Evolutionary conservation across 2,888 invertebrate genomes (phyloP).

Genomic region (Icerya purchasi): DNA sequence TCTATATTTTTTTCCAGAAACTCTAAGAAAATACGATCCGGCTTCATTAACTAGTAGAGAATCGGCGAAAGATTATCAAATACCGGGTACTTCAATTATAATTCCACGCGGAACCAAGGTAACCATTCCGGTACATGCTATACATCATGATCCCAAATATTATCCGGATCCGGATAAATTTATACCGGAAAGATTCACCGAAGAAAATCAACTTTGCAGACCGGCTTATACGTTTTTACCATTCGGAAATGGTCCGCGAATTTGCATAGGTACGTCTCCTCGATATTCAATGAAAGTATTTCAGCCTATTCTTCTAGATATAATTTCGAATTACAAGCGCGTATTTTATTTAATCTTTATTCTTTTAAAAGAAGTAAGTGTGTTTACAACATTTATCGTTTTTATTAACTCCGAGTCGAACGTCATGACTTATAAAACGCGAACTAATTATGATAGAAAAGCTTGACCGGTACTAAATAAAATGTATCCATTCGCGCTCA

Average conservation of each 20-base stretch:
- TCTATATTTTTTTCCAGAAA: constrained; percentile 29
- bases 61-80: constrained; percentile 30
- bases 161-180: constrained; percentile 35
- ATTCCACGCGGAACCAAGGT: constrained; percentile 31
- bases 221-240: constrained; percentile 28
- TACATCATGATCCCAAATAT: constrained; percentile 35
- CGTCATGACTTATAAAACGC: no score
- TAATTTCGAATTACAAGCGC: no score
- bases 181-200: constrained; percentile 34
- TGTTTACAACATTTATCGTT: no score
- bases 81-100: constrained; percentile 30
- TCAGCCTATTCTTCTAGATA: no score
- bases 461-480: no score
- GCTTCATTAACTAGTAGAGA: constrained; percentile 30
- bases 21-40: constrained; percentile 35
- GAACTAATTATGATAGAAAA: no score
- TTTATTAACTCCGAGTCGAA: no score
- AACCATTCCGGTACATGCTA: constrained; percentile 31
- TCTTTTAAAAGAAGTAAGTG: background rate
- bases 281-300: no score
- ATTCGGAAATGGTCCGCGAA: constrained; percentile 27
- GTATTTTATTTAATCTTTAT: background rate
- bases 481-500: no score
- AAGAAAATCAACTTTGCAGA: constrained; percentile 30
- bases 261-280: constrained; percentile 26